Base-by-base conservation (phyloP, 2,113 vertebrate genomes). In the Grantiella picta region DNA sequence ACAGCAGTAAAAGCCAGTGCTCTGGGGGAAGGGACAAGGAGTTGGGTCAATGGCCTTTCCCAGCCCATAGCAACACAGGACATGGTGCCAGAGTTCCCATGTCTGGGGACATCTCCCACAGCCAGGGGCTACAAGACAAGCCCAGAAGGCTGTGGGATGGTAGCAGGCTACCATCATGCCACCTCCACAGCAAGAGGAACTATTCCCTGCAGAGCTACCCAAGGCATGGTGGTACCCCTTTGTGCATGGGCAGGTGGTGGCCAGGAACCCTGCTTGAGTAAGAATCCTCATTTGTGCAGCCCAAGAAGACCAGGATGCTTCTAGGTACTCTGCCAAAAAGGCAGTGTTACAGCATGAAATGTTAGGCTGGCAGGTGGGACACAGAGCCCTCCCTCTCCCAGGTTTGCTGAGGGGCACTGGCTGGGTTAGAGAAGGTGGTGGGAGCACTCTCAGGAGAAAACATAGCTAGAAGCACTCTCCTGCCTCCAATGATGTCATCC, bases 1-100 rank as follows among this genome's bases (percentile, higher is more conserved):
- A 96, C 92, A 95, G 96, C 94, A 97, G 94, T 96, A 94, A 97
- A 96, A 97, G 91, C 84, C 81, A 81, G 84, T 9, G 6, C 36
- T 50, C 60, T 92, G 94, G 94, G 94, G 96, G 94, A 96, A 95
- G 95, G 92, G 90, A 95, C 85, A 87, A 93, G 89, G 40, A 94
- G 89, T 86, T 90, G 92, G 79, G 91, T 95, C 92, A 92, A 77
- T 79, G 87, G 89, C 94, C 89, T 88, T 93, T 94, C 66, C 75
- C 89, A 93, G 59, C 82, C 42, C 82, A 84, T 20, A 78, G 71
- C 84, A 94, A 56, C 56, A 82, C 20, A 73, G 59, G 27, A 20
- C 50, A 86, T 33, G 45, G 73, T 92, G 57, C 54, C 76, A 79
- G 38, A 82, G 18, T 31, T 72, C 15, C 29, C 11, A 7, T 1